Percentiles rank a stretch among this genome's conserved stretches.
phyloP scores from a whole-genome alignment of 2,113 vertebrate species.

The Elaphurus davidianus region DNA sequence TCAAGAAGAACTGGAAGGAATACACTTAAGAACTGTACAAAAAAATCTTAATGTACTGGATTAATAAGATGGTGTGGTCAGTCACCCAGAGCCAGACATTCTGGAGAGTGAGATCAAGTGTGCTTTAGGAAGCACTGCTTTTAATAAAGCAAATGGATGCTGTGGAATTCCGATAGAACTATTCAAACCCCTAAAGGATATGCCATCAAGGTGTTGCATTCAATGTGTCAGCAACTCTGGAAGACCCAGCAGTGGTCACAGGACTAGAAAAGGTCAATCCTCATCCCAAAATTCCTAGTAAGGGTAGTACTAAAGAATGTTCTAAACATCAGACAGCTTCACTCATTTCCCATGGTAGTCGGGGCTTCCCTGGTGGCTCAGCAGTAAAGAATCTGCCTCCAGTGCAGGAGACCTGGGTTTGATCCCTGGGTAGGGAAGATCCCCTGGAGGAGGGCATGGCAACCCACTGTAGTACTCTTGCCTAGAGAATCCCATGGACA shows the following conservation, averaged over 20 bases:
- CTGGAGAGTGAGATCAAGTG: background rate
- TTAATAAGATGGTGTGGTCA: background rate
- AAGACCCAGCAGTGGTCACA: background rate
- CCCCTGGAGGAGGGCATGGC: background rate
- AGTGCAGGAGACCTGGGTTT: background rate
- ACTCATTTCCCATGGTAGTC: background rate
- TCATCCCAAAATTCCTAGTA: background rate
- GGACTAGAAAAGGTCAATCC: background rate
- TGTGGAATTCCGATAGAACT: background rate
- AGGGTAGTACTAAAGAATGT: background rate
- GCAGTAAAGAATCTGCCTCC: background rate
- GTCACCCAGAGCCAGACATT: background rate
- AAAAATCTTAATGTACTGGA: background rate
- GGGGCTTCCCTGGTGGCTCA: background rate
- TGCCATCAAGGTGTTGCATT: background rate
- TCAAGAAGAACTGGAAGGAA: background rate
- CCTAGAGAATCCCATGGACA: background rate
- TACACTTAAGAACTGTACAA: background rate
- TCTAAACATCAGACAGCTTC: background rate
- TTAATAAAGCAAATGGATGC: background rate
- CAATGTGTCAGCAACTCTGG: background rate
- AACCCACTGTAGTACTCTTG: background rate
- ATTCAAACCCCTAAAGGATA: background rate
- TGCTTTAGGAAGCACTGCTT: background rate
- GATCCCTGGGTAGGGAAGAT: background rate